These are phyloP conservation scores for Anastrepha ludens DNA, from an alignment of 1,140 invertebrate species.

Conservation along the genomic window DNA sequence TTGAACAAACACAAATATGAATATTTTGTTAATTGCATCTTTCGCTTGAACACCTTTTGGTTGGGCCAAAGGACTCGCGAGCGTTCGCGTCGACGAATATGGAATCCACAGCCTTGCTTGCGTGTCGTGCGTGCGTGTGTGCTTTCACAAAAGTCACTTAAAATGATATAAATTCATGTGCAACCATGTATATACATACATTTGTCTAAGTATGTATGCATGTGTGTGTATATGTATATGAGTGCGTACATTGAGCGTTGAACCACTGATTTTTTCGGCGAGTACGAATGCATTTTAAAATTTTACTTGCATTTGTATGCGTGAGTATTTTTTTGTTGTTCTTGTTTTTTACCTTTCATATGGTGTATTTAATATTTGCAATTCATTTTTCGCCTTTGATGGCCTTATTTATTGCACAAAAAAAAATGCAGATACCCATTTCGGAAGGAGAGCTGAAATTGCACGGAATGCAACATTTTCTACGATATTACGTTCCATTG, in stretches of 20 bases:
- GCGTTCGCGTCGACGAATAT: conserved; percentile 32
- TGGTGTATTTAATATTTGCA: conserved; percentile 54
- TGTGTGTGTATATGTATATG: conserved; percentile 1
- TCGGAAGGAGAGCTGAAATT: background rate
- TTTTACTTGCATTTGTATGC: background rate
- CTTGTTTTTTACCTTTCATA: conserved; percentile 54
- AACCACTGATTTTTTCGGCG: background rate
- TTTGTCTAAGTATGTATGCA: background rate
- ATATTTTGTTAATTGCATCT: conserved; percentile 71
- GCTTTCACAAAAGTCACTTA: conserved; percentile 37
- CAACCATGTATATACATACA: background rate
- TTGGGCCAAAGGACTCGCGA: conserved; percentile 39
- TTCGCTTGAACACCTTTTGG: conserved; percentile 71
- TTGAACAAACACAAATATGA: conserved; percentile 59
- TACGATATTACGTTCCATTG: background rate
- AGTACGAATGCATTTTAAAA: background rate
- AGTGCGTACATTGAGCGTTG: background rate
- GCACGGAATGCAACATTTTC: background rate
- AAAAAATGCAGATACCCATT: conserved; percentile 37
- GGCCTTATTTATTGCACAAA: conserved; percentile 46
- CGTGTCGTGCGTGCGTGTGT: background rate
- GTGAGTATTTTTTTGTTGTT: background rate
- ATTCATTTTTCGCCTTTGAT: conserved; percentile 53
- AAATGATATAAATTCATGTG: conserved; percentile 13
- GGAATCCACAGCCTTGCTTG: background rate